phyloP scores from a whole-genome alignment of 2,797 vertebrate genomes.

The Chelon auratus region DNA sequence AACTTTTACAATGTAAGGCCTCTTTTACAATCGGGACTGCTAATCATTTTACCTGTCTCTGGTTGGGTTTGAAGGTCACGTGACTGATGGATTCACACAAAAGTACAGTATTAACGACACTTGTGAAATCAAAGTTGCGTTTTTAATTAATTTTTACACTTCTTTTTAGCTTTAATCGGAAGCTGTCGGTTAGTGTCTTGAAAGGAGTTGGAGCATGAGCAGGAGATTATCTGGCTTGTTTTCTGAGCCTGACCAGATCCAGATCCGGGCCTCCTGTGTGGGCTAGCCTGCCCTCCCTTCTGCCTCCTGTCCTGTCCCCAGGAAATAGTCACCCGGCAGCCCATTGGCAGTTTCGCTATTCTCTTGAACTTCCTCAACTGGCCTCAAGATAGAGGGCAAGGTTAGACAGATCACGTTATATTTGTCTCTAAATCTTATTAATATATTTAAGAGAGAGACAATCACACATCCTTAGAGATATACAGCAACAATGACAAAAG shows the following conservation, averaged over 20 bases:
- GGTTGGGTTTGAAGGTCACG: slow-evolving; percentile 44
- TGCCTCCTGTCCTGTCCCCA: slow-evolving; percentile 80
- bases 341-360: slow-evolving; percentile 37
- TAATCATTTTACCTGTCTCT: slow-evolving; percentile 50
- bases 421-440: neutral
- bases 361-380: slow-evolving; percentile 20
- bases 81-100: slow-evolving; percentile 33
- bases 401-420: slow-evolving; percentile 2
- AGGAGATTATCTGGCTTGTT: slow-evolving; percentile 63
- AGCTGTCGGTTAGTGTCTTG: slow-evolving; percentile 40
- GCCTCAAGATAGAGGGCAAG: slow-evolving; percentile 1
- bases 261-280: slow-evolving; percentile 81
- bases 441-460: neutral
- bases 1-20: slow-evolving; percentile 70
- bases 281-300: slow-evolving; percentile 77
- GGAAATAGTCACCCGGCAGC: slow-evolving; percentile 78
- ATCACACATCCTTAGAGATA: neutral
- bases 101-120: slow-evolving; percentile 41
- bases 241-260: slow-evolving; percentile 69
- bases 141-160: slow-evolving; percentile 43
- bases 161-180: neutral
- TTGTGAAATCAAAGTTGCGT: slow-evolving; percentile 50
- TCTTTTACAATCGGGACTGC: slow-evolving; percentile 56
- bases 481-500: neutral
- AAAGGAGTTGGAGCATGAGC: slow-evolving; percentile 42